phyloP scores from a whole-genome alignment of 2,797 vertebrate genomes.

The Trichosurus vulpecula region DNA sequence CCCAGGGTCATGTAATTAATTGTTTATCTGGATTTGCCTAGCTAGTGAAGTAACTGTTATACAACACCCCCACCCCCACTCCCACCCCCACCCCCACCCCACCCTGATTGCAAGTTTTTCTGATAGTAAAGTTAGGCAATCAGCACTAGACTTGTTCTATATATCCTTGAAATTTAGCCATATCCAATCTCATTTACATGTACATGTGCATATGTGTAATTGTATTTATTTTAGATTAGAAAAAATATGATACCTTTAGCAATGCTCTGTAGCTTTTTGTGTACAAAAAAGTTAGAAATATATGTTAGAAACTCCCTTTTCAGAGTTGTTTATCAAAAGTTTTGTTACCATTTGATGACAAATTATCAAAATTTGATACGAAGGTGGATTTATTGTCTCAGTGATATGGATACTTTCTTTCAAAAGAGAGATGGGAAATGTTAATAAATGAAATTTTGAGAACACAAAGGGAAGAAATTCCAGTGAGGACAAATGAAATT shows the following conservation, averaged over 20 bases:
- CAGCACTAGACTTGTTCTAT: slow-evolving; percentile 22
- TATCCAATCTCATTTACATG: not conserved
- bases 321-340: not conserved
- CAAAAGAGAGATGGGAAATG: not conserved
- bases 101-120: slow-evolving; percentile 28
- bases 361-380: not conserved
- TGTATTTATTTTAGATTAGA: slow-evolving; percentile 26
- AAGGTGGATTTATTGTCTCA: not conserved
- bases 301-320: not conserved
- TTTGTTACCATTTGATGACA: not conserved
- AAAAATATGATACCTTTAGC: not conserved
- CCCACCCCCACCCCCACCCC: too few relatives aligned
- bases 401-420: not conserved
- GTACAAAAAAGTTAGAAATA: not conserved
- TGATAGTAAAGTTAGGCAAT: slow-evolving; percentile 51
- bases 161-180: slow-evolving; percentile 17
- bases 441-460: not conserved
- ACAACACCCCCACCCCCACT: too few relatives aligned
- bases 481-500: not conserved
- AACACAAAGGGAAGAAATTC: not conserved
- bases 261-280: not conserved
- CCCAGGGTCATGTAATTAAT: not conserved
- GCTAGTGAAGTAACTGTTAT: slow-evolving; percentile 48
- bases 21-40: slow-evolving; percentile 14
- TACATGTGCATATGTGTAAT: not conserved